Evolutionary conservation across 2,113 vertebrate species (phyloP).

Genomic region (Corynorhinus townsendii): DNA sequence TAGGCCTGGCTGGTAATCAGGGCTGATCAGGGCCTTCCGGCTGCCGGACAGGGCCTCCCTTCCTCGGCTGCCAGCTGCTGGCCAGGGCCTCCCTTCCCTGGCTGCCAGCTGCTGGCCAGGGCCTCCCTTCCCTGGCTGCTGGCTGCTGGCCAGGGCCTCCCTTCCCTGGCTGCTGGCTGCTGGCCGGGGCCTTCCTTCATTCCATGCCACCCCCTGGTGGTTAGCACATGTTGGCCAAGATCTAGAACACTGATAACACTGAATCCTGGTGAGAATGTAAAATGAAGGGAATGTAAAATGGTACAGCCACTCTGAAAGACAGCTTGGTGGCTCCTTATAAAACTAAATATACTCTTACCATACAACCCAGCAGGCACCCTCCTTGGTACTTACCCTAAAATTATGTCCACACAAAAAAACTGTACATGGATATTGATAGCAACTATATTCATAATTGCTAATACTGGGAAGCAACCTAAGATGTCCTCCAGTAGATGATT

Average conservation of each 20-base stretch:
- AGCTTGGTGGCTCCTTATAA: background rate
- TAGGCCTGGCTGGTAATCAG: no score
- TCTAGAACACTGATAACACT: background rate
- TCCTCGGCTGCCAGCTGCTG: no score
- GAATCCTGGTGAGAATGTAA: background rate
- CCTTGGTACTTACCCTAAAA: background rate
- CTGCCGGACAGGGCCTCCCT: no score
- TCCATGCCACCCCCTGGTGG: no score
- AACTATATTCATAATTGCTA: background rate
- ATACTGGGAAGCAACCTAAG: background rate
- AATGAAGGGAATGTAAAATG: background rate
- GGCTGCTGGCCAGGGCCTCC: no score
- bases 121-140: no score
- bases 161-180: no score
- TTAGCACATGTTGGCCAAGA: background rate
- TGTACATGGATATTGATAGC: background rate
- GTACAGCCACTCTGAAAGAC: background rate
- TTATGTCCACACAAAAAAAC: background rate
- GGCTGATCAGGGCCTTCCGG: no score
- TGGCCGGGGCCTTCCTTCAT: no score
- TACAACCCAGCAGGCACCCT: background rate
- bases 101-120: no score
- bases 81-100: no score
- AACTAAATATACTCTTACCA: background rate
- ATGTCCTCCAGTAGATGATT: background rate